These are phyloP conservation scores for Catocala nupta DNA, from an alignment of 2,888 invertebrate species.

Conservation along the genomic window DNA sequence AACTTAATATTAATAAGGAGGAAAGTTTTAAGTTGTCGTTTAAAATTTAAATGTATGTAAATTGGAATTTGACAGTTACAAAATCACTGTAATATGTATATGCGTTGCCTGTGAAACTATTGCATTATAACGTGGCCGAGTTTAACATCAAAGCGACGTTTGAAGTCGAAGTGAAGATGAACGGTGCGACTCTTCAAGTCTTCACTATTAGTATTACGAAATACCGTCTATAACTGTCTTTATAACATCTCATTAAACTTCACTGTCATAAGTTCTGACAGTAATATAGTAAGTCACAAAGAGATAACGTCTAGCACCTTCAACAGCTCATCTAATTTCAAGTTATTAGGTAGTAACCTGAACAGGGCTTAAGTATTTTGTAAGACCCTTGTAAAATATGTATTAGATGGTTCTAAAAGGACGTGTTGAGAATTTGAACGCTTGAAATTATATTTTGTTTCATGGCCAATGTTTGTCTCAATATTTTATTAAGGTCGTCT, in stretches of 20 bases:
- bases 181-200: slow-evolving; percentile 27
- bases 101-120: slow-evolving; percentile 20
- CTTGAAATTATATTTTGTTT: slow-evolving; percentile 6
- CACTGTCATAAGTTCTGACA: slow-evolving; percentile 30
- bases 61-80: slow-evolving; percentile 12
- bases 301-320: slow-evolving; percentile 31
- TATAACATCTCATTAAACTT: slow-evolving; percentile 37
- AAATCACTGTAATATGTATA: slow-evolving; percentile 18
- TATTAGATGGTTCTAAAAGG: slow-evolving; percentile 4
- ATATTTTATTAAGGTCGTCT: not conserved
- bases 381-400: slow-evolving; percentile 8
- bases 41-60: not conserved
- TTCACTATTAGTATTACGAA: slow-evolving; percentile 35
- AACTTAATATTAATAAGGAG: not conserved
- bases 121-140: slow-evolving; percentile 31
- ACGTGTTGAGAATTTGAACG: slow-evolving; percentile 5
- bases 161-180: slow-evolving; percentile 23
- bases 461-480: not conserved
- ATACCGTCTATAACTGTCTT: slow-evolving; percentile 28
- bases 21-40: slow-evolving; percentile 3
- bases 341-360: slow-evolving; percentile 6
- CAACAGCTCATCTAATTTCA: slow-evolving; percentile 4
- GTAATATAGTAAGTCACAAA: slow-evolving; percentile 17
- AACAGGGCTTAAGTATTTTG: slow-evolving; percentile 5
- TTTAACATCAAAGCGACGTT: slow-evolving; percentile 40